Evolutionary conservation across 2,113 vertebrate genomes (phyloP), one percentile per base, ranked within the genome.

Genomic region (Neogobius melanostomus): DNA sequence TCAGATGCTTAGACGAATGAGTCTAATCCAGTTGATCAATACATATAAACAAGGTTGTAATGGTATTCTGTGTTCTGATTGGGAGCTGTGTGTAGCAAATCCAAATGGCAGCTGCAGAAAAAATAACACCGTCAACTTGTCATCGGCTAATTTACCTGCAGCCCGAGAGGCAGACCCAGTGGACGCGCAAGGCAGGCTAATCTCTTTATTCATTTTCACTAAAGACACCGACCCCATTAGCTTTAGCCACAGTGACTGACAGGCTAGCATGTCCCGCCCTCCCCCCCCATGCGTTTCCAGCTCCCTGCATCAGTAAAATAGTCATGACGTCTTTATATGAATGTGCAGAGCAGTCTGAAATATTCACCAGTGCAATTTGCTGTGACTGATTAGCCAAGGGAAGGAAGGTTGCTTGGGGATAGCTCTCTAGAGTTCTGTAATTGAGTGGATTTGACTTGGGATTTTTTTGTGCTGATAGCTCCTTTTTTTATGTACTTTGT

Each of bases 221-320:
- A 88, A 90, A 89, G 77, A 86, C 81, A 90, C 88, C 74, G 82
- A 89, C 85, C 87, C 83, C 90, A 89, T 91, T 87, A 90, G 84
- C 82, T 87, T 68, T 54, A 54, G 11, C 74, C 70, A 71, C 78
- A 76, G 74, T 86, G 85, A 89, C 82, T 84, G 87, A 75, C 87
- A 87, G 80, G 69, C 48, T 17, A 17, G 11, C 74, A 72, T 77
- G 80, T 82, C 7, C 9, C 83, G 79, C 76, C 76, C 68, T 79
- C n/a, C 21, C 75, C 79, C 68, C 50, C 64, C 54, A 7, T 2
- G 74, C 65, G 68, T 66, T 14, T 79, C 74, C 69, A 69, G 69
- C 66, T 82, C 48, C 85, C 69, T 28, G 61, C 76, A 82, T 36
- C 57, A 81, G 65, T 69, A 74, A 82, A 84, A 84, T 77, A 79